Evolutionary conservation across 2,113 vertebrate genomes (phyloP).

Genomic region (Platycercus adscitus): DNA sequence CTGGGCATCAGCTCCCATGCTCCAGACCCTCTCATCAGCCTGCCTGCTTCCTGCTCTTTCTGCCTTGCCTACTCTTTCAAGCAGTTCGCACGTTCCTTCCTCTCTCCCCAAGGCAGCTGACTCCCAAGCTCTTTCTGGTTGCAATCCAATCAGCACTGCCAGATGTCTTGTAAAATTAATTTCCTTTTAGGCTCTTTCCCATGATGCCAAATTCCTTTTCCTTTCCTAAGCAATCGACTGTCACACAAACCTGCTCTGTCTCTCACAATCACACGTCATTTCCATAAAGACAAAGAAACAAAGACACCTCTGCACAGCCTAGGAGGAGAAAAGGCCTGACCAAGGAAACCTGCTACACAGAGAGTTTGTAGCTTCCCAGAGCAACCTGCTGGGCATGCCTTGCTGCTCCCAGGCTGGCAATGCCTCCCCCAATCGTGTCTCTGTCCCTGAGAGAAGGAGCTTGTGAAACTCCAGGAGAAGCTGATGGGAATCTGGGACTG

Average conservation of each 20-base stretch:
- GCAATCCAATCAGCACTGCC: constrained; percentile 16
- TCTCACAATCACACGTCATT: not conserved
- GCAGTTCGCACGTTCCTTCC: not conserved
- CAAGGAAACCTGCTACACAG: not conserved
- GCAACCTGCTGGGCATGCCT: not conserved
- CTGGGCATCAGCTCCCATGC: not conserved
- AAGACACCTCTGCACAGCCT: not conserved
- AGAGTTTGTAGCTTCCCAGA: not conserved
- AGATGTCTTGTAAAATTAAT: constrained; percentile 39
- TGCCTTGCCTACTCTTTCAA: not conserved
- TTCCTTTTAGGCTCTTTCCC: constrained; percentile 36
- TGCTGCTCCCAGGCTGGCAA: not conserved
- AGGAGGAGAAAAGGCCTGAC: not conserved
- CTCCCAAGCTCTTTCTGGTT: not conserved
- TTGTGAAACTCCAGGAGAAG: not conserved
- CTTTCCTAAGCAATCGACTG: not conserved
- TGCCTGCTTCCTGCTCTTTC: not conserved
- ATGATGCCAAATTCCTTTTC: not conserved
- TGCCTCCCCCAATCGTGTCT: not conserved
- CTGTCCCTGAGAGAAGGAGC: not conserved
- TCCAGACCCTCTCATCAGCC: not conserved
- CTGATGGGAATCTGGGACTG: not conserved
- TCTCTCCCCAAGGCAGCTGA: not conserved
- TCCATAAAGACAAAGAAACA: constrained; percentile 16
- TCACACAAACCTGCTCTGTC: not conserved